A percentile compares a stretch with the other conserved stretches of the same genome.
Evolutionary conservation across 1,140 invertebrate species (phyloP).

Genomic region (Eumaeus atala): DNA sequence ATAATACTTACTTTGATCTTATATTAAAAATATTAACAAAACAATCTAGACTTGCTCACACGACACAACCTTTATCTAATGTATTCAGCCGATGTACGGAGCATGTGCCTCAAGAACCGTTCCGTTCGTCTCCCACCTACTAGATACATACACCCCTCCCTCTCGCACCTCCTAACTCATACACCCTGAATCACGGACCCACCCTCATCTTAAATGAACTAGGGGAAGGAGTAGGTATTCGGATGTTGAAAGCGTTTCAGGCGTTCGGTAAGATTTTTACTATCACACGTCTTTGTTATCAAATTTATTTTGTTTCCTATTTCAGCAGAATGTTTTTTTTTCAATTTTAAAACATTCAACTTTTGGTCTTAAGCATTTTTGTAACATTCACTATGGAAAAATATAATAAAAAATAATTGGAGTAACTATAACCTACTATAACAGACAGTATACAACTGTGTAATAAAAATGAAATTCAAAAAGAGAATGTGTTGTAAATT

Average conservation of each 20-base stretch:
- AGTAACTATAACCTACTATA: no score
- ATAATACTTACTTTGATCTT: no score
- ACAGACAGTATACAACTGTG: no score
- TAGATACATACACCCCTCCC: slow-evolving; percentile 27
- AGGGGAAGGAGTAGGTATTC: slow-evolving; percentile 52
- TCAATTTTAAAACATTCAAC: neutral
- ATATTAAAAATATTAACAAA: no score
- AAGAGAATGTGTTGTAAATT: no score
- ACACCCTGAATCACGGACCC: slow-evolving; percentile 62
- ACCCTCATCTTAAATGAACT: slow-evolving; percentile 67
- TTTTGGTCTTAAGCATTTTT: no score
- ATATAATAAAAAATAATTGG: no score
- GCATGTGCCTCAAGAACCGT: slow-evolving; percentile 53
- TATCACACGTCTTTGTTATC: slow-evolving; percentile 22
- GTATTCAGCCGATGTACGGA: slow-evolving; percentile 11
- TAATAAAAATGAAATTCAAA: no score
- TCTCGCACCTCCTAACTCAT: slow-evolving; percentile 51
- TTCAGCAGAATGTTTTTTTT: neutral
- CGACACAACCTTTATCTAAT: slow-evolving; percentile 6
- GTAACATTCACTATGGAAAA: no score
- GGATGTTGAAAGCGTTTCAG: slow-evolving; percentile 26
- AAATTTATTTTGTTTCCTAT: neutral
- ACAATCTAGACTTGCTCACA: no score
- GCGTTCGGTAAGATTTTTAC: slow-evolving; percentile 7
- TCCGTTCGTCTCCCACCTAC: slow-evolving; percentile 36